Evolutionary conservation across 2,113 vertebrate species (phyloP).

Genomic region (Pholis gunnellus): DNA sequence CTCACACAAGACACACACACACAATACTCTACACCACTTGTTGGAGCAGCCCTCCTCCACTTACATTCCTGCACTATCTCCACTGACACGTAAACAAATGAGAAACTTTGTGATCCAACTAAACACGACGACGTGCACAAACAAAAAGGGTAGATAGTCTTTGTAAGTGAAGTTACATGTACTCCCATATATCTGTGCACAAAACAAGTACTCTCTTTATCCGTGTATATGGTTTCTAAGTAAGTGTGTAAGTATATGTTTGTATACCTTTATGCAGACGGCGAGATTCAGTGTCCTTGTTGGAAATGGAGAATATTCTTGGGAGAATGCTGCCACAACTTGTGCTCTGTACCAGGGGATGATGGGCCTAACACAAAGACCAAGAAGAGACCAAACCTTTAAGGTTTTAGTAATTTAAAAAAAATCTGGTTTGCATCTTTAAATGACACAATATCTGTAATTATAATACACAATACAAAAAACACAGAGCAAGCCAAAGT

Average conservation of each 20-base stretch:
- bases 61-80: constrained; percentile 70
- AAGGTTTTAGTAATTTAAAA: not conserved
- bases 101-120: constrained; percentile 33
- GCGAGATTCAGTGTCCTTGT: constrained; percentile 89
- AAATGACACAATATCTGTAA: not conserved
- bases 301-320: constrained; percentile 87
- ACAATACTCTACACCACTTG: not conserved
- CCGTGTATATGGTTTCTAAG: not conserved
- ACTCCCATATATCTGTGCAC: not conserved
- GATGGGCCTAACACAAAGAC: constrained; percentile 84
- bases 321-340: constrained; percentile 95
- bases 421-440: not conserved
- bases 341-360: constrained; percentile 92
- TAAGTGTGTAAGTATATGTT: constrained; percentile 3
- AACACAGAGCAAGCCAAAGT: not conserved
- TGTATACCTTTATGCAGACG: constrained; percentile 90
- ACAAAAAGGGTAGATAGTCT: not conserved
- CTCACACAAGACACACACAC: not conserved
- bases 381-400: not conserved
- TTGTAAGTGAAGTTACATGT: not conserved
- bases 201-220: not conserved
- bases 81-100: constrained; percentile 62
- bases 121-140: constrained; percentile 24
- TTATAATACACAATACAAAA: not conserved
- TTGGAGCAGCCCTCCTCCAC: constrained; percentile 5